Base-by-base conservation (phyloP, 1,140 invertebrate species). In the Gryllus bimaculatus region DNA sequence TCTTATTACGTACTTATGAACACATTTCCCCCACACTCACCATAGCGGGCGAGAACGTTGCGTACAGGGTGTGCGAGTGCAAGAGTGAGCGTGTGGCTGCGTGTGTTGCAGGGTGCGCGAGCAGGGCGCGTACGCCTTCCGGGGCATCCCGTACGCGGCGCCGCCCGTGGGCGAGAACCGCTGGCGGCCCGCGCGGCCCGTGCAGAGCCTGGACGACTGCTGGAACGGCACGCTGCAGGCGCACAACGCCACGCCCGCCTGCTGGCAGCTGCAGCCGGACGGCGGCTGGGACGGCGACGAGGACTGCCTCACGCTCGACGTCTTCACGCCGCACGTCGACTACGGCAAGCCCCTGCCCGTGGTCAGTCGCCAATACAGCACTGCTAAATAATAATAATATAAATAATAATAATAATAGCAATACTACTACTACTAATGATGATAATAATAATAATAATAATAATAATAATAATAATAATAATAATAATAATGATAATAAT, bases 131-230 rank as follows among this genome's bases (percentile, higher is more conserved):
- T 93, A 92, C 82, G 92, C 92, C 5, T 96, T 96, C 85, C 90
- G 91, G 21, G 94, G 94, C 20, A 93, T 97, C 76, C 95, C 95
- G 0, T 97, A 95, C 84, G 95, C 95, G 7, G 82, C 91, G n/a
- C 92, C 94, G 13, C 95, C 95, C 0, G 81, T 92, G 0, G 89
- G 86, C 12, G 89, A 92, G 74, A 87, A 88, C 39, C 89, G 95
- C 80, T 96, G 94, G 89, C 89, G 90, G 73, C 88, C 90, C 8
- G 93, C 95, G 0, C 88, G 91, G 81, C 85, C 90, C 7, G 84
- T 93, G 2, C 86, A 90, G 49, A 86, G 88, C 20, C 86, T 96
- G 73, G 89, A 92, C 21, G 87, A 92, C 78, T 96, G 95, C 83
- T 96, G 94, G 94, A 93, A 93, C 81, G 92, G 89, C 20, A 95